Conservation (phyloP, 2,888 invertebrate species). For the Synanthedon formicaeformis region DNA sequence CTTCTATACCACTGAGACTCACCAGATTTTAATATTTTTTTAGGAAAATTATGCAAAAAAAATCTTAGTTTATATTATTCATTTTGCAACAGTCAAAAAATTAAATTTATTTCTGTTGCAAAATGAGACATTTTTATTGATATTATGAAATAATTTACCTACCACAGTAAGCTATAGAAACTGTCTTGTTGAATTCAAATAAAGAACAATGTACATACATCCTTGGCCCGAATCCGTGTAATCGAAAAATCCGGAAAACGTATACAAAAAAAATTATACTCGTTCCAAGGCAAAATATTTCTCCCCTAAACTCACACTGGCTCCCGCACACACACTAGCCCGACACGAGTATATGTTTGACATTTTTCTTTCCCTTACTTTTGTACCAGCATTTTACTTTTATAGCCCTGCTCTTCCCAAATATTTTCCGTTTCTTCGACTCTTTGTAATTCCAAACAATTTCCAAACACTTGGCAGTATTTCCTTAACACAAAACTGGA, state of each 20-base stretch:
- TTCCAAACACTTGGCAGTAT: constrained; percentile 24
- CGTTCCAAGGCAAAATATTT: constrained; percentile 27
- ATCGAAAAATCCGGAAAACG: background rate
- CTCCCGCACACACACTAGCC: constrained; percentile 11
- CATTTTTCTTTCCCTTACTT: constrained; percentile 35
- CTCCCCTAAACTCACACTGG: constrained; percentile 10
- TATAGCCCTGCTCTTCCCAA: constrained; percentile 38
- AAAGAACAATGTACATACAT: background rate
- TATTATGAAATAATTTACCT: no score
- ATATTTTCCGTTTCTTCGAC: constrained; percentile 35
- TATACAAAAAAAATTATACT: constrained; percentile 15
- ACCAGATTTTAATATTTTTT: no score
- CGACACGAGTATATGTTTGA: constrained; percentile 35
- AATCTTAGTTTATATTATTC: no score
- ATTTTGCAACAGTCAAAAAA: no score
- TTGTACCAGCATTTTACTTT: constrained; percentile 47
- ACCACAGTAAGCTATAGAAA: no score
- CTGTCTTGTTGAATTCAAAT: background rate
- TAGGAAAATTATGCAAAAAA: no score
- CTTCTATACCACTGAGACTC: no score
- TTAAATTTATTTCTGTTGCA: no score
- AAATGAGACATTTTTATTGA: no score
- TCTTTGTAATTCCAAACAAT: constrained; percentile 33
- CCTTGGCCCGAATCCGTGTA: background rate
- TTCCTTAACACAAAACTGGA: background rate